phyloP scores from a whole-genome alignment of 2,888 invertebrate genomes.

The Pedicia rivosa region DNA sequence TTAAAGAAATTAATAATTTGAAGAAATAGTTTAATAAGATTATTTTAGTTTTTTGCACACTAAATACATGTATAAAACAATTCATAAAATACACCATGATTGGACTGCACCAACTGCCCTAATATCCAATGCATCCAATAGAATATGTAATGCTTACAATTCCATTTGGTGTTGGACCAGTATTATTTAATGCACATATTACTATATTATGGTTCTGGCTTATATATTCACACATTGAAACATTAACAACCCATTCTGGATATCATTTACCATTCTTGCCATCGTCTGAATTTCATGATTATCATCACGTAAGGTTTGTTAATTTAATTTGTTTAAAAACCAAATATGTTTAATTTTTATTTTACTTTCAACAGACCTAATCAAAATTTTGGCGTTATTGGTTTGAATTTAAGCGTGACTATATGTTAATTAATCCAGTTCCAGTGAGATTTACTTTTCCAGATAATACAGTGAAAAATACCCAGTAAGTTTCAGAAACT shows the following conservation, averaged over 20 bases:
- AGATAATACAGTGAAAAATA: no score
- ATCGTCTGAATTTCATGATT: slow-evolving; percentile 7
- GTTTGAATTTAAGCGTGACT: no score
- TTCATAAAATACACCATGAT: slow-evolving; percentile 9
- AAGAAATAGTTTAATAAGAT: no score
- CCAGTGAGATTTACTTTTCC: no score
- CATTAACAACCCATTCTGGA: slow-evolving; percentile 7
- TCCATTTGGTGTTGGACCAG: slow-evolving; percentile 2
- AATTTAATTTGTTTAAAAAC: no score
- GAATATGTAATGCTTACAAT: slow-evolving; percentile 6
- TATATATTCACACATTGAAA: slow-evolving; percentile 3
- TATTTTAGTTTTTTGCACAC: slow-evolving; percentile 4
- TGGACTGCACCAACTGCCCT: slow-evolving; percentile 7
- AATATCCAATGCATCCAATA: slow-evolving; percentile 5
- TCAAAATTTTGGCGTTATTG: no score
- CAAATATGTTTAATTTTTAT: no score
- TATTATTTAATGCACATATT: slow-evolving; percentile 4
- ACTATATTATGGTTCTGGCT: slow-evolving; percentile 5
- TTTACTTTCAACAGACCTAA: no score
- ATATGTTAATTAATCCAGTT: no score
- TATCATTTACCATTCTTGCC: slow-evolving; percentile 7
- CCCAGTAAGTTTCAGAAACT: no score
- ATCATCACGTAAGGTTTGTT: slow-evolving; percentile 8
- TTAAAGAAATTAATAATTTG: neutral
- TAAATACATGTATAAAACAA: slow-evolving; percentile 6